Evolutionary conservation across 2,888 invertebrate genomes (phyloP), one percentile per base, ranked within the genome.

Genomic region (Noctua pronuba): DNA sequence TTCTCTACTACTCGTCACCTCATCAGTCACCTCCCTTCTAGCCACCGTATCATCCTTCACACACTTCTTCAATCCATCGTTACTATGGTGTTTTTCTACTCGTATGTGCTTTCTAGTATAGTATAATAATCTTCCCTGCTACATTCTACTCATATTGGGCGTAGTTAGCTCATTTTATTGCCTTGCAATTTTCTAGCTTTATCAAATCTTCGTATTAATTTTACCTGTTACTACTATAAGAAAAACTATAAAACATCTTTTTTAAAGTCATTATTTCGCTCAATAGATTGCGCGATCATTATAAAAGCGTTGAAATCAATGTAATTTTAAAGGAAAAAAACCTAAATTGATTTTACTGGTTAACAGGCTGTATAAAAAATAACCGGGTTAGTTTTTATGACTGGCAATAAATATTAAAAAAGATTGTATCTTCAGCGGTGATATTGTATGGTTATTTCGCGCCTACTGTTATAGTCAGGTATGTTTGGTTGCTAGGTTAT

Each of bases 321-420:
- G 79, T 74, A n/a, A 41, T 67, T 24, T 80, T 84, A 60, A 55
- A 1, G 2, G 10, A 18, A 10, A 70, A 80, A 81, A 80, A 46
- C n/a, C 0, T 18, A 55, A 80, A 80, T 75, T 80, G 81, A 75
- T 85, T 82, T 85, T 65, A 72, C 75, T 62, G 52, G 52, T 75
- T 71, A 84, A 73, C 24, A 49, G 71, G 64, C 58, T 75, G 38
- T 85, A 35, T 52, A 85, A 85, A 82, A 82, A 82, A 85, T 82
- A 75, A 82, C 82, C 81, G 64, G 85, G 82, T 82, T 85, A 82
- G 70, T 65, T 74, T 85, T 82, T 85, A 75, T 35, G 44, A 0
- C n/a, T 68, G 44, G 85, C 75, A 85, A 85, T 82, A 84, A 82
- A 84, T 80, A 71, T 82, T 44, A 80, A 80, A 73, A 73, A 75